Conservation (phyloP, 2,113 vertebrate species). For the Elachura formosa region DNA sequence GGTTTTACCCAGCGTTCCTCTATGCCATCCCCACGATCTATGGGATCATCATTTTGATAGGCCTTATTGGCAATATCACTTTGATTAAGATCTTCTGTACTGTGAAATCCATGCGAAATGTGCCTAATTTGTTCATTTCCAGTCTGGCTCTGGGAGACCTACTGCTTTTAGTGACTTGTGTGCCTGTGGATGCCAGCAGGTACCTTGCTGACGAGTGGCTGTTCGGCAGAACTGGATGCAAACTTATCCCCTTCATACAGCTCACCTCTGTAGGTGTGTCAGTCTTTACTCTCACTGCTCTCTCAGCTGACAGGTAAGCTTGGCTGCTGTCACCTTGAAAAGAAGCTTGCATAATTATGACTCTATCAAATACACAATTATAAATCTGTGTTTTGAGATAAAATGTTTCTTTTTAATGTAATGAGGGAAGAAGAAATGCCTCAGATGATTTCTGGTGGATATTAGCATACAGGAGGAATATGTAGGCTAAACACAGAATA, state of each 20-base stretch:
- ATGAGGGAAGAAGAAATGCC: background rate
- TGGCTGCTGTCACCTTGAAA: background rate
- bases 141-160: conserved; percentile 93
- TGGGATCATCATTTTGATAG: conserved; percentile 83
- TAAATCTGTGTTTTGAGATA: background rate
- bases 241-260: conserved; percentile 95
- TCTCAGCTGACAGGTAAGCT: conserved; percentile 94
- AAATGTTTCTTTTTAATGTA: background rate
- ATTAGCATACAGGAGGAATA: background rate
- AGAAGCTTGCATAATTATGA: background rate
- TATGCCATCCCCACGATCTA: conserved; percentile 85
- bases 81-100: conserved; percentile 93
- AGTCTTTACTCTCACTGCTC: conserved; percentile 94
- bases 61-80: conserved; percentile 91
- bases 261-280: conserved; percentile 96
- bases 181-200: conserved; percentile 95
- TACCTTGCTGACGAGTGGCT: conserved; percentile 91
- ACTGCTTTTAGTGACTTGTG: conserved; percentile 90
- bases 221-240: conserved; percentile 91
- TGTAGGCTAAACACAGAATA: background rate
- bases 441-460: background rate
- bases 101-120: conserved; percentile 85
- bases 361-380: background rate
- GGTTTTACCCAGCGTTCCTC: conserved; percentile 77
- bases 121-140: conserved; percentile 93